These are phyloP conservation scores for Tetropium fuscum DNA, from an alignment of 2,888 invertebrate genomes.

Conservation along the genomic window DNA sequence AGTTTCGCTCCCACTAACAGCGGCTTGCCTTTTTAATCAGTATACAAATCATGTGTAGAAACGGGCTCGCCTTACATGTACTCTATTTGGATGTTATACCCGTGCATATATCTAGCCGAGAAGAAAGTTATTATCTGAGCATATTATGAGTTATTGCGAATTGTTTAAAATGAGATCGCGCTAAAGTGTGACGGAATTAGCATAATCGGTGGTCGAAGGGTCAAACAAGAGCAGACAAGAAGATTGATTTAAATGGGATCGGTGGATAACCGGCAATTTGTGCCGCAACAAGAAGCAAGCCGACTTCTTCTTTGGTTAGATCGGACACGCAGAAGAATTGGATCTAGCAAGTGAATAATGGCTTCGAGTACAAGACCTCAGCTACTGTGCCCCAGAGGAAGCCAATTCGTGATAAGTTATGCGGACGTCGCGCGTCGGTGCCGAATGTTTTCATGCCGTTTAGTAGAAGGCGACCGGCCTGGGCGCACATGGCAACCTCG, in stretches of 20 bases:
- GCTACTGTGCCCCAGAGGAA: slow-evolving; percentile 40
- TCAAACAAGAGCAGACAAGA: slow-evolving; percentile 3
- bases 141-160: not conserved
- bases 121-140: slow-evolving; percentile 5
- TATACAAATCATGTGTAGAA: slow-evolving; percentile 17
- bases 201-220: slow-evolving; percentile 1
- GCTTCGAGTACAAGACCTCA: slow-evolving; percentile 17
- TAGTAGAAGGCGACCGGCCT: slow-evolving; percentile 46
- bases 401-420: slow-evolving; percentile 54
- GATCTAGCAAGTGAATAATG: slow-evolving; percentile 22
- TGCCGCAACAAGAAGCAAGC: not conserved
- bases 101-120: slow-evolving; percentile 6
- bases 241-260: slow-evolving; percentile 26
- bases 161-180: not conserved
- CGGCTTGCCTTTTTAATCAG: slow-evolving; percentile 18
- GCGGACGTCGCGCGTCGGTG: slow-evolving; percentile 41
- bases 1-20: slow-evolving; percentile 35
- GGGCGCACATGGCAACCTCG: slow-evolving; percentile 55
- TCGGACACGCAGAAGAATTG: slow-evolving; percentile 6
- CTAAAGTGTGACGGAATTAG: slow-evolving; percentile 8
- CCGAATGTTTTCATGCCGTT: slow-evolving; percentile 59
- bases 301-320: slow-evolving; percentile 9
- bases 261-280: slow-evolving; percentile 34
- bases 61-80: slow-evolving; percentile 6
- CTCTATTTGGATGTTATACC: slow-evolving; percentile 10